Evolutionary conservation across 2,888 invertebrate genomes (phyloP).

Genomic region (Eumacrocentrus americanus): DNA sequence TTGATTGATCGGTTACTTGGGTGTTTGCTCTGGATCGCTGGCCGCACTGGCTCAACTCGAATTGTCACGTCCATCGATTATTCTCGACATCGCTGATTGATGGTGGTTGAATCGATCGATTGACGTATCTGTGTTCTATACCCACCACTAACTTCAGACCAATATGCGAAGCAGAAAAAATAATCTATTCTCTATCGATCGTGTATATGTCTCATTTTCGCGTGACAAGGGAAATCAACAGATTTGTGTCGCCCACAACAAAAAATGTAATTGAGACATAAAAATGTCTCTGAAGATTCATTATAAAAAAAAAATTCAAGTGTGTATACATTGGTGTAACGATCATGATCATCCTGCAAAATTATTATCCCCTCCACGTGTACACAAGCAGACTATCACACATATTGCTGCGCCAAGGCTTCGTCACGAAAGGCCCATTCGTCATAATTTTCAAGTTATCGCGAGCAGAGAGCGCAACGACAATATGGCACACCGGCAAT

Average conservation of each 20-base stretch:
- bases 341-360: no score
- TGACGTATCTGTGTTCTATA: conserved; percentile 38
- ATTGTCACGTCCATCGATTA: conserved; percentile 61
- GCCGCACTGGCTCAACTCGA: conserved; percentile 54
- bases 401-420: conserved; percentile 32
- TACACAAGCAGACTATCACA: no score
- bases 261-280: no score
- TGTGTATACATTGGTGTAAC: no score
- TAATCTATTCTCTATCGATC: no score
- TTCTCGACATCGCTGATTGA: conserved; percentile 59
- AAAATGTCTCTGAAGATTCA: no score
- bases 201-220: no score
- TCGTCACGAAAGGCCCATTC: conserved; percentile 45
- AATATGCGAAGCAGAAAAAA: no score
- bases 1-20: conserved; percentile 56
- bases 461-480: background rate
- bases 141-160: no score
- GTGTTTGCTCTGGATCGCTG: conserved; percentile 60
- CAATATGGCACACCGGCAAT: background rate
- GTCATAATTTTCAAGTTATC: conserved; percentile 41
- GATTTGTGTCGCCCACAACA: no score
- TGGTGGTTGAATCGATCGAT: conserved; percentile 52
- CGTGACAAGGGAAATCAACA: no score
- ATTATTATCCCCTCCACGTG: no score
- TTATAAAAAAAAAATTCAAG: conserved; percentile 1